phyloP scores from a whole-genome alignment of 2,888 invertebrate species.

The Standfussiana lucernea region DNA sequence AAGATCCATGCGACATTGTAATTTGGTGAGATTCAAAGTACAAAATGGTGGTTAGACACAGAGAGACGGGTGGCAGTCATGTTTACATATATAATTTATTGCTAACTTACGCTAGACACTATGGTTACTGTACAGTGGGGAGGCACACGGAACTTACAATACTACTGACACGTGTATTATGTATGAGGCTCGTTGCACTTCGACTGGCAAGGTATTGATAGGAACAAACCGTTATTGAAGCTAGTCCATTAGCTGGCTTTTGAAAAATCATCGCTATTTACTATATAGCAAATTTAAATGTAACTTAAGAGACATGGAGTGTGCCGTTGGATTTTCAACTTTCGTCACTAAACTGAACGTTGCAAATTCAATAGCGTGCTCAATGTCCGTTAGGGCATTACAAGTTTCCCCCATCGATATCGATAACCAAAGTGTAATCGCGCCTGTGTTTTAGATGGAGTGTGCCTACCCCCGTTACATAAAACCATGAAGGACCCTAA shows the following conservation, averaged over 20 bases:
- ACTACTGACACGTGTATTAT: neutral
- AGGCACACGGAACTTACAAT: conserved; percentile 36
- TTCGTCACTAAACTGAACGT: neutral
- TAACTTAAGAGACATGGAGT: neutral
- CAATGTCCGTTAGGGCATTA: neutral
- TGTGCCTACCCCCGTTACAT: conserved; percentile 44
- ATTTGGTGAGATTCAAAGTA: conserved; percentile 50
- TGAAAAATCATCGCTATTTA: conserved; percentile 1
- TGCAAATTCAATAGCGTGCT: neutral
- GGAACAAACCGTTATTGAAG: neutral
- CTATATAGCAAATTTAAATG: neutral
- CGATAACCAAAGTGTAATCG: conserved; percentile 7
- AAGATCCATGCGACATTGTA: neutral
- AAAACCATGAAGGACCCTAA: conserved; percentile 57
- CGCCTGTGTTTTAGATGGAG: conserved; percentile 31
- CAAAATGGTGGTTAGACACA: conserved; percentile 4
- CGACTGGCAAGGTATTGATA: neutral
- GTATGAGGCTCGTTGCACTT: neutral
- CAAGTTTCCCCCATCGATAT: neutral
- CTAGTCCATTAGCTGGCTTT: neutral
- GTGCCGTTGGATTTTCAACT: neutral
- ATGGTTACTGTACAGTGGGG: conserved; percentile 37
- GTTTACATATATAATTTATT: conserved; percentile 33
- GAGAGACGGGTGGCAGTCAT: conserved; percentile 34
- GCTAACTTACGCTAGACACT: conserved; percentile 64